Percentiles rank a stretch among this genome's conserved stretches.
phyloP scores from a whole-genome alignment of 1,140 invertebrate genomes.

The Conopomorpha cramerella region DNA sequence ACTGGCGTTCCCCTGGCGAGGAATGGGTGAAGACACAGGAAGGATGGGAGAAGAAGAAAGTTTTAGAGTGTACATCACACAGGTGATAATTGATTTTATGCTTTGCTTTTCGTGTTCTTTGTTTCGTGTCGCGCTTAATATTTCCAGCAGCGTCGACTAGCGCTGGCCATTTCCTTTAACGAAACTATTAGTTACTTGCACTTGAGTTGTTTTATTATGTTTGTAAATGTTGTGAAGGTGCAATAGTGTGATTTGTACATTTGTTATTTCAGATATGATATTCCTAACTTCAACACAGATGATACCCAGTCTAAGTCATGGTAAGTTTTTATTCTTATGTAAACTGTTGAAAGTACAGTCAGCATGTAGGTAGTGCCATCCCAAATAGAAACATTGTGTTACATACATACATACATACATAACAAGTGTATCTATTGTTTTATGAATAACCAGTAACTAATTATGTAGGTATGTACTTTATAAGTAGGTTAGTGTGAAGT shows the following conservation, averaged over 20 bases:
- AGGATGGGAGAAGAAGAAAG: conserved; percentile 95
- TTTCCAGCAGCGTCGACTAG: conserved; percentile 25
- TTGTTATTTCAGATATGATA: conserved; percentile 51
- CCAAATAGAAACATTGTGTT: too few relatives aligned
- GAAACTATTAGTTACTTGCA: conserved; percentile 10
- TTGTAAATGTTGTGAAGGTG: conserved; percentile 10
- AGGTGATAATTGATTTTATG: conserved; percentile 54
- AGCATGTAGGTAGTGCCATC: too few relatives aligned
- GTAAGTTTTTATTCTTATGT: too few relatives aligned
- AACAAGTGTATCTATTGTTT: too few relatives aligned
- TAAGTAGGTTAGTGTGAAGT: too few relatives aligned
- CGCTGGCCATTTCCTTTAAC: conserved; percentile 20
- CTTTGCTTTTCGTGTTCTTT: conserved; percentile 62
- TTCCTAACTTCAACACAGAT: conserved; percentile 48
- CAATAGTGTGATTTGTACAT: conserved; percentile 12
- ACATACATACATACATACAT: too few relatives aligned
- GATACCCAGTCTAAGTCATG: conserved; percentile 39
- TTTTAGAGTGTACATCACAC: conserved; percentile 76
- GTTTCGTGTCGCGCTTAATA: too few relatives aligned
- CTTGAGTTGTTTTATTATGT: conserved; percentile 8
- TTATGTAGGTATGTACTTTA: too few relatives aligned
- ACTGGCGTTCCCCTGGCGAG: conserved; percentile 94
- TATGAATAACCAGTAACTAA: too few relatives aligned
- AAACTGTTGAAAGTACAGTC: too few relatives aligned
- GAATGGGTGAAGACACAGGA: conserved; percentile 97